These are phyloP conservation scores for Polydesmus complanatus DNA, from an alignment of 2,888 invertebrate genomes.

Conservation along the genomic window DNA sequence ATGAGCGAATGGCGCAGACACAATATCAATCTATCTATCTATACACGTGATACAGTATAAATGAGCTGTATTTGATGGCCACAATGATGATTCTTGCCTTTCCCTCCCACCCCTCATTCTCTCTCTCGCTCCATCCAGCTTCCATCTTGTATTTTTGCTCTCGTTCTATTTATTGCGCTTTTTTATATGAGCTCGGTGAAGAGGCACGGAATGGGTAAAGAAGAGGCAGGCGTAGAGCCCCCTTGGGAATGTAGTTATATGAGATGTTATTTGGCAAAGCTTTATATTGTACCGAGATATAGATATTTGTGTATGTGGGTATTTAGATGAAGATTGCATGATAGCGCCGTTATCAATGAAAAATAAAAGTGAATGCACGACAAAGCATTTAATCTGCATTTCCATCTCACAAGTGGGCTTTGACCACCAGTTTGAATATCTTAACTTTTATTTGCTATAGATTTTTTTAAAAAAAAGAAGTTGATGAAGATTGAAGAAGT, in stretches of 20 bases:
- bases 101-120: not conserved
- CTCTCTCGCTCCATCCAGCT: no score
- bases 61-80: not conserved
- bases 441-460: no score
- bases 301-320: not conserved
- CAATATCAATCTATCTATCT: no score
- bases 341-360: not conserved
- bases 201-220: not conserved
- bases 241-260: constrained; percentile 14
- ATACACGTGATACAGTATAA: not conserved
- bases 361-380: not conserved
- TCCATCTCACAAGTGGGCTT: no score
- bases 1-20: no score
- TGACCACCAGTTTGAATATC: no score
- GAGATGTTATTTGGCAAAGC: constrained; percentile 10
- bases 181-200: not conserved
- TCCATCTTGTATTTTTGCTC: not conserved
- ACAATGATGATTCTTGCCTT: not conserved
- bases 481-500: no score
- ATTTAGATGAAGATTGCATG: not conserved
- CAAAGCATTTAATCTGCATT: not conserved
- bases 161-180: not conserved
- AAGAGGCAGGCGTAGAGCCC: constrained; percentile 20
- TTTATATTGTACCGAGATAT: not conserved
- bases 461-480: no score